phyloP scores from a whole-genome alignment of 2,797 vertebrate species.

The Picus viridis region DNA sequence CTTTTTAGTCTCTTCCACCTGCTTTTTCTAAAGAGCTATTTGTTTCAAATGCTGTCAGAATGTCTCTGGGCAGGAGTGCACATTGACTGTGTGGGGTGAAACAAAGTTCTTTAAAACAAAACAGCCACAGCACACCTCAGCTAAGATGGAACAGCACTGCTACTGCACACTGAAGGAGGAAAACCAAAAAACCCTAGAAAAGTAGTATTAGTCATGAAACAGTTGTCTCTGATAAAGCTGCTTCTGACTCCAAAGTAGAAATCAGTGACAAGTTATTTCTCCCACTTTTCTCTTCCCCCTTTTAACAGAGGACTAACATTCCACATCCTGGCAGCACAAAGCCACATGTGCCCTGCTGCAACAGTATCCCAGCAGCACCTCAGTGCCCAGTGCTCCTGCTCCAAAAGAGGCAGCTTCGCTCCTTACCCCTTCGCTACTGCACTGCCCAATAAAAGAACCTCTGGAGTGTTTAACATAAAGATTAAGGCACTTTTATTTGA shows the following conservation, averaged over 20 bases:
- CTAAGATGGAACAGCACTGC: background rate
- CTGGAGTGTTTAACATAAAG: rapidly evolving
- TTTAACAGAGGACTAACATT: background rate
- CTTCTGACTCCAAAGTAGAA: background rate
- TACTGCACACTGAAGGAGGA: background rate
- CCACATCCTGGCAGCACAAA: background rate
- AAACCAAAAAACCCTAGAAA: background rate
- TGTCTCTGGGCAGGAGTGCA: background rate
- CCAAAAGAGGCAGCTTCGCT: rapidly evolving
- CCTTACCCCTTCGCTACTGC: background rate
- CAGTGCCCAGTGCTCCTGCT: background rate
- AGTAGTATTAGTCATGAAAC: background rate
- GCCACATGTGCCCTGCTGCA: background rate
- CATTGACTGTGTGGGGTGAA: rapidly evolving
- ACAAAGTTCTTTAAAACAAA: background rate
- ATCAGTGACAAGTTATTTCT: background rate
- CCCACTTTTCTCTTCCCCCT: background rate
- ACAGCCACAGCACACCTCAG: background rate
- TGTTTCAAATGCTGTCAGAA: background rate
- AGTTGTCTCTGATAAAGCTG: background rate
- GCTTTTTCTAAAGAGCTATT: background rate
- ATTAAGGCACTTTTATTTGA: background rate
- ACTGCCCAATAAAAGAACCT: background rate
- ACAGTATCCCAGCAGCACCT: background rate
- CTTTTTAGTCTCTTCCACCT: background rate